These are phyloP conservation scores for Clarias laeviceps DNA, from an alignment of 2,797 vertebrate species.

Conservation along the genomic window DNA sequence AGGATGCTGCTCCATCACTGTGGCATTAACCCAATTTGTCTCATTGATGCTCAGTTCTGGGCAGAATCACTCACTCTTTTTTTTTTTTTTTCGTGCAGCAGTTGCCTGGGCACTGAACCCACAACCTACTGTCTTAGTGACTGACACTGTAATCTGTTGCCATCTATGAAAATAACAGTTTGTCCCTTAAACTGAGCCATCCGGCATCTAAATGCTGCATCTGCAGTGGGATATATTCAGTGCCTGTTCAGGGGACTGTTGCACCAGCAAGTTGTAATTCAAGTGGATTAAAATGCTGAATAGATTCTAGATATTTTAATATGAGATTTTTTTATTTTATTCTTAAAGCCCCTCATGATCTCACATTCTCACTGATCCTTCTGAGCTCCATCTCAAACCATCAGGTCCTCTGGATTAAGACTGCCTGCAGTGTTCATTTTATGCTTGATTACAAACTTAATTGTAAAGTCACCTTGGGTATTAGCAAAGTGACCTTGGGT, in stretches of 20 bases:
- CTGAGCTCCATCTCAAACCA: not conserved
- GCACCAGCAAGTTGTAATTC: conserved; percentile 4
- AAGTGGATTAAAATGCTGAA: not conserved
- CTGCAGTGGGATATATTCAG: not conserved
- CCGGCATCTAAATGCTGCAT: not conserved
- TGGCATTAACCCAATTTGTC: conserved; percentile 53
- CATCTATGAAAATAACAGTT: conserved; percentile 33
- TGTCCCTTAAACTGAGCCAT: conserved; percentile 37
- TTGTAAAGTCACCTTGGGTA: not conserved
- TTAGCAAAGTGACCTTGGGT: not conserved
- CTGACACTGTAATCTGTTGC: conserved; percentile 49
- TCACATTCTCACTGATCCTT: not conserved
- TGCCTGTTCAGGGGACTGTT: not conserved
- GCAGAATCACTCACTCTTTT: conserved; percentile 35
- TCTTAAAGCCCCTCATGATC: not conserved
- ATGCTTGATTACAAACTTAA: not conserved
- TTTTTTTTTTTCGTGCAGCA: conserved; percentile 36
- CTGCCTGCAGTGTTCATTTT: not conserved
- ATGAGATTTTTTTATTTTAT: not conserved
- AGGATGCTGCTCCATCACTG: conserved; percentile 45
- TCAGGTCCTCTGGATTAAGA: not conserved
- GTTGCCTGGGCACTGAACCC: conserved; percentile 44
- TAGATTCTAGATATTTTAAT: not conserved
- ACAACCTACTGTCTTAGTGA: conserved; percentile 43
- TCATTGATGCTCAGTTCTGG: conserved; percentile 47